Evolutionary conservation across 1,140 invertebrate species (phyloP).

Genomic region (Aphelinus certus): DNA sequence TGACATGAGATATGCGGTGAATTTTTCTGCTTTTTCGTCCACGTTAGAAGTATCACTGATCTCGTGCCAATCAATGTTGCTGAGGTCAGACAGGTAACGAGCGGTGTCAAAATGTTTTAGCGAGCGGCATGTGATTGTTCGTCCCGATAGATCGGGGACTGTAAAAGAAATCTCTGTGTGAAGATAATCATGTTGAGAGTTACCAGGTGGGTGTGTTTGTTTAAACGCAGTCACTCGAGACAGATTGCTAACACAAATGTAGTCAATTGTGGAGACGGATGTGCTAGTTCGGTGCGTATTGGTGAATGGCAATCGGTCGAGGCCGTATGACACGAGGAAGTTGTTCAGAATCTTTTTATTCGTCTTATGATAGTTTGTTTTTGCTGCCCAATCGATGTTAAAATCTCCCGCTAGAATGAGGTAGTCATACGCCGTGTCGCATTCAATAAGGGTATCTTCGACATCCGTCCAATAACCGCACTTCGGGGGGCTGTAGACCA

Average conservation of each 20-base stretch:
- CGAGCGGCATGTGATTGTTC: neutral
- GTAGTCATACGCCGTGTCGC: neutral
- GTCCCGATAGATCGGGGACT: neutral
- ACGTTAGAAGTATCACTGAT: neutral
- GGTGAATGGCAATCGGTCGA: neutral
- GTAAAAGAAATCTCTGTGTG: neutral
- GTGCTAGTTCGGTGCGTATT: neutral
- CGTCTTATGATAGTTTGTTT: neutral
- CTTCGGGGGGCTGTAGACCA: neutral
- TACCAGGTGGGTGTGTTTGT: neutral
- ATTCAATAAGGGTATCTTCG: neutral
- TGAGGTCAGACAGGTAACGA: neutral
- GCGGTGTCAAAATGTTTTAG: neutral
- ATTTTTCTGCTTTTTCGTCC: neutral
- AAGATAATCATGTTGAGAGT: neutral
- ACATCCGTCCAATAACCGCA: neutral
- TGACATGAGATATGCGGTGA: neutral
- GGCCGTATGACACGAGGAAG: neutral
- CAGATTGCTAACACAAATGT: neutral
- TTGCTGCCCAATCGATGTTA: slow-evolving; percentile 1
- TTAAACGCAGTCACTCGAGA: neutral
- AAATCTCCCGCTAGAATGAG: neutral
- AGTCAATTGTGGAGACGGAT: neutral
- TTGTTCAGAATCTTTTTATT: no score
- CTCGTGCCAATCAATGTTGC: neutral